Evolutionary conservation across 1,140 invertebrate species (phyloP), one percentile per base, ranked within the genome.

Genomic region (Zeugodacus cucurbitae): DNA sequence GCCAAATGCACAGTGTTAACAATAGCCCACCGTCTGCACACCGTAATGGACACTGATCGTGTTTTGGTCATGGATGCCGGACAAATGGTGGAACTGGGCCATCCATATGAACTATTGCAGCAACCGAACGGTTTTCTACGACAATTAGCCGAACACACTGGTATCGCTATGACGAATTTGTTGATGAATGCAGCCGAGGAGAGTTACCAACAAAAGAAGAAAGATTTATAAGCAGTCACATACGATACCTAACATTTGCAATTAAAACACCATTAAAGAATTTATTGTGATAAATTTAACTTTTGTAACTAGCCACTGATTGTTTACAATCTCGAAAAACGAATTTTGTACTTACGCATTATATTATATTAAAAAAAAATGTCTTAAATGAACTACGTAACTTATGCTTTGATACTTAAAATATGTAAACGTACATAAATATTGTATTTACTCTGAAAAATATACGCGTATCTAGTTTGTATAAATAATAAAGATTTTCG

Each of bases 21-120:
- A 1, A 97, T 98, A 90, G 97, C 97, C 20, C 97, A 98, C 94
- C 94, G 97, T 57, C 93, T 98, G 14, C 96, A 97, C 90, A 97
- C 97, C 0, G 96, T 98, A 62, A 96, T 98, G 95, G 96, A 98
- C 91, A 96, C 95, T 89, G 96, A 96, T 90, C 94, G 95, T 88
- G 95, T 97, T 88, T 94, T 98, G 90, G 96, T 97, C 0, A 95
- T 97, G 94, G 95, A 96, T 89, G 93, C 91, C 1, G 95, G 97
- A 93, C 94, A 96, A 86, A 92, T 93, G 0, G 93, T 93, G 22
- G 97, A 97, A 93, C 96, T 96, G 91, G 96, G 96, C 87, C 94
- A 95, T 88, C 96, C 97, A 0, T 94, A 95, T 90, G 92, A 94
- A 48, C 93, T 97, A 20, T 92, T 97, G 17, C 94, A 94, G 22